These are phyloP conservation scores for Drepanosiphum platanoidis DNA, from an alignment of 2,888 invertebrate species.

Conservation along the genomic window DNA sequence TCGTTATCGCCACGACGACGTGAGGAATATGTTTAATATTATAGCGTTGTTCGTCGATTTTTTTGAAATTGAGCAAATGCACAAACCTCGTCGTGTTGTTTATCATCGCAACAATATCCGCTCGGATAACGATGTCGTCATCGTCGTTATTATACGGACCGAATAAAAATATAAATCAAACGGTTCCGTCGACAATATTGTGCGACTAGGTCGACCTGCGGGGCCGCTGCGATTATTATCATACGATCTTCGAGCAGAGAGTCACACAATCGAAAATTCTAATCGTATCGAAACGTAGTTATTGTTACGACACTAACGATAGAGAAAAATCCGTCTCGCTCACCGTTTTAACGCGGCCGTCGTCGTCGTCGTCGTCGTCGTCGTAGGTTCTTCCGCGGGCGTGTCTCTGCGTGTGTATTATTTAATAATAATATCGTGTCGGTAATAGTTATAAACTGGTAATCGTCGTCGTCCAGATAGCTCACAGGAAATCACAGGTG, in stretches of 20 bases:
- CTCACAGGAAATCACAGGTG: conserved; percentile 56
- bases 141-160: not conserved
- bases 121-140: too few species aligned
- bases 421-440: not conserved
- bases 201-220: not conserved
- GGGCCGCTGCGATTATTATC: not conserved
- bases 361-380: too few species aligned
- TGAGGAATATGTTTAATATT: not conserved
- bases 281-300: not conserved
- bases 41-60: not conserved
- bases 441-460: conserved; percentile 39
- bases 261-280: not conserved
- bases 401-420: not conserved
- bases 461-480: conserved; percentile 53
- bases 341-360: too few species aligned
- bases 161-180: conserved; percentile 41
- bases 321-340: not conserved
- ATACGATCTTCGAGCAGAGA: not conserved
- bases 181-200: conserved; percentile 16
- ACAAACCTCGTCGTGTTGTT: conserved; percentile 2
- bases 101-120: not conserved
- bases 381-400: conserved; percentile 29
- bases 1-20: not conserved
- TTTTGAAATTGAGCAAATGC: too few species aligned
- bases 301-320: not conserved